phyloP scores from a whole-genome alignment of 1,140 invertebrate species.

The Drosophila grimshawi region DNA sequence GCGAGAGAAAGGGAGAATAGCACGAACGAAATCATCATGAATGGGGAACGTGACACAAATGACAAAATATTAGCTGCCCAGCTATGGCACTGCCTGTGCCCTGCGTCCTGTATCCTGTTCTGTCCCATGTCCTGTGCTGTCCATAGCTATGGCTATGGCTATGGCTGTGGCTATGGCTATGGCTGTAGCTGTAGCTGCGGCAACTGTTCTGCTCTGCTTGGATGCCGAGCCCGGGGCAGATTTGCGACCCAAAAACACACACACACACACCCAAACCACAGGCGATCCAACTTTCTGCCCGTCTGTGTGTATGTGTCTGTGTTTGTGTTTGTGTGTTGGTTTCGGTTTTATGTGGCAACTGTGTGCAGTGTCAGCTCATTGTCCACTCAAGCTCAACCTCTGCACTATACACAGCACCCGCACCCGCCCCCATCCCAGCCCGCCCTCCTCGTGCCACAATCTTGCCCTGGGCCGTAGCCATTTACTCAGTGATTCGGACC shows the following conservation, averaged over 20 bases:
- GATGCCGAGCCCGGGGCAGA: slow-evolving; percentile 29
- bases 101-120: slow-evolving; percentile 7
- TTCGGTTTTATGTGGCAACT: slow-evolving; percentile 75
- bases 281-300: slow-evolving; percentile 8
- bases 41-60: slow-evolving; percentile 81
- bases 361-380: slow-evolving; percentile 75
- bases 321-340: slow-evolving; percentile 46
- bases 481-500: slow-evolving; percentile 36
- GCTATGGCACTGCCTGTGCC: slow-evolving; percentile 62
- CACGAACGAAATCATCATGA: slow-evolving; percentile 78
- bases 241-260: slow-evolving; percentile 33
- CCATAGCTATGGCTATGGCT: slow-evolving; percentile 28
- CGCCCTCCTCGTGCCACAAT: neutral
- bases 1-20: slow-evolving; percentile 12
- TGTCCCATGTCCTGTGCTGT: slow-evolving; percentile 31
- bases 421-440: neutral
- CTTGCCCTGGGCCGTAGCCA: slow-evolving; percentile 7
- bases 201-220: slow-evolving; percentile 48
- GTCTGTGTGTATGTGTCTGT: slow-evolving; percentile 15
- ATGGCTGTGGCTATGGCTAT: slow-evolving; percentile 36
- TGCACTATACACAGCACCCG: neutral
- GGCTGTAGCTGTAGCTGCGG: slow-evolving; percentile 34
- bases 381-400: slow-evolving; percentile 33
- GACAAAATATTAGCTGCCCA: slow-evolving; percentile 75
- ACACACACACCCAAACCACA: slow-evolving; percentile 17